Percentiles rank a stretch among this genome's conserved stretches.
These are phyloP conservation scores for Melopsittacus undulatus DNA, from an alignment of 2,797 vertebrate genomes.

Conservation along the genomic window DNA sequence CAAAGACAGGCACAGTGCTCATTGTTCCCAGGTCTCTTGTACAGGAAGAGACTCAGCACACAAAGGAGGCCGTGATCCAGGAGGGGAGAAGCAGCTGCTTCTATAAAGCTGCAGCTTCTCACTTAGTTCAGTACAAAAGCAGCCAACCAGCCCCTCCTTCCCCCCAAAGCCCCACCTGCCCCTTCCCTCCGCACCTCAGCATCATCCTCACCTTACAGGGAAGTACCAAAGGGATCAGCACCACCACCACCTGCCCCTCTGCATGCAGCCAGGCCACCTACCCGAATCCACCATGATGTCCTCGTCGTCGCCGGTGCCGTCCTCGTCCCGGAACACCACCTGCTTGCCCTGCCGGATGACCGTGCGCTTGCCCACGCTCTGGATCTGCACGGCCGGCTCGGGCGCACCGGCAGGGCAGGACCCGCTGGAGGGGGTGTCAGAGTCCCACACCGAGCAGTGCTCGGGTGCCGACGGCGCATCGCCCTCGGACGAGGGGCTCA, in stretches of 20 bases:
- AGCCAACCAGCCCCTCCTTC: not conserved
- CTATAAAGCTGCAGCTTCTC: not conserved
- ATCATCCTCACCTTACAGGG: not conserved
- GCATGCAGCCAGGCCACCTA: constrained; percentile 47
- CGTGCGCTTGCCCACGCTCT: constrained; percentile 84
- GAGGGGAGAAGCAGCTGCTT: not conserved
- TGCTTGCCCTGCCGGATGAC: constrained; percentile 96
- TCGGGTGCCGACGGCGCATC: constrained; percentile 68
- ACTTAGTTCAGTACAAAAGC: not conserved
- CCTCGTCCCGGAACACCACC: constrained; percentile 96
- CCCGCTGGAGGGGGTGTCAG: constrained; percentile 74
- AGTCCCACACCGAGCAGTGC: constrained; percentile 74
- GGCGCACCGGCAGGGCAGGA: constrained; percentile 59
- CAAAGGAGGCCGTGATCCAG: not conserved
- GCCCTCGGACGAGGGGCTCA: constrained; percentile 62
- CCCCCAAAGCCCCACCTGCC: rapidly evolving
- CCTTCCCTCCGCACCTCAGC: not conserved
- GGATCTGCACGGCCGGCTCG: constrained; percentile 69
- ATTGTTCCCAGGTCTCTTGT: not conserved
- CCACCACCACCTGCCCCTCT: not conserved
- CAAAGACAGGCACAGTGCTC: not conserved
- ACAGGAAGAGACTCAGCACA: not conserved
- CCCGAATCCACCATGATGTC: constrained; percentile 99
- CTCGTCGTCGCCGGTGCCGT: constrained; percentile 92
- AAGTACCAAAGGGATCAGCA: not conserved